Percentiles rank a stretch among this genome's conserved stretches.
phyloP scores from a whole-genome alignment of 1,140 invertebrate genomes.

The Zaprionus nigranus region DNA sequence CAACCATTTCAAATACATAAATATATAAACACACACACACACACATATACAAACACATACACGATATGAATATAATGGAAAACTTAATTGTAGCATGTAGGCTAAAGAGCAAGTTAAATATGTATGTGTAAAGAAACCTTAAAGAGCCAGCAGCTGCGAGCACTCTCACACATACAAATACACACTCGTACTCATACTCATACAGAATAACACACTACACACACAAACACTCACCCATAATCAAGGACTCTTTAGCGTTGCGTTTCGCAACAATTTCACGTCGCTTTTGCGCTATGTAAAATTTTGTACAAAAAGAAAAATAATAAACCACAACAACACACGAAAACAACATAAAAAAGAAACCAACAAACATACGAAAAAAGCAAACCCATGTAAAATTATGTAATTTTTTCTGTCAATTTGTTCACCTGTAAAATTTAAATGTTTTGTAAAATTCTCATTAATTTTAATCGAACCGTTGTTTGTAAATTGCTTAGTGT shows the following conservation, averaged over 20 bases:
- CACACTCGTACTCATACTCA: constrained; percentile 32
- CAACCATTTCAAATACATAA: constrained; percentile 65
- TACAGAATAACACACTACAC: constrained; percentile 28
- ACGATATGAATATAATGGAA: constrained; percentile 44
- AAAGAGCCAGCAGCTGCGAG: constrained; percentile 27
- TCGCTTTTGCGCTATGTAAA: constrained; percentile 80
- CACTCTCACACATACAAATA: constrained; percentile 39
- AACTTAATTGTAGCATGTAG: constrained; percentile 53
- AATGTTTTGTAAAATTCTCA: constrained; percentile 67
- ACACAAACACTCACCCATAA: constrained; percentile 37
- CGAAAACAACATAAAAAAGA: constrained; percentile 12
- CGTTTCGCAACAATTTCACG: constrained; percentile 68
- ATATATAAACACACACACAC: constrained; percentile 41
- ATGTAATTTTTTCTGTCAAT: constrained; percentile 66
- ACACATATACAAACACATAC: constrained; percentile 19
- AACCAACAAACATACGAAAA: constrained; percentile 18
- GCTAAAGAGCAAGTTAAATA: constrained; percentile 46
- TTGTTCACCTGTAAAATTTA: constrained; percentile 72
- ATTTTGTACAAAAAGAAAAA: constrained; percentile 75
- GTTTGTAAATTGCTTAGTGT: constrained; percentile 52
- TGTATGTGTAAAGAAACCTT: constrained; percentile 36
- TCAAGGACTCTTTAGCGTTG: constrained; percentile 58
- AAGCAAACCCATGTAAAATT: constrained; percentile 62
- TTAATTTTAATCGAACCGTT: constrained; percentile 55
- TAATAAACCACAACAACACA: constrained; percentile 44